Conservation (phyloP, 2,113 vertebrate species). For the Spermophilus dauricus region DNA sequence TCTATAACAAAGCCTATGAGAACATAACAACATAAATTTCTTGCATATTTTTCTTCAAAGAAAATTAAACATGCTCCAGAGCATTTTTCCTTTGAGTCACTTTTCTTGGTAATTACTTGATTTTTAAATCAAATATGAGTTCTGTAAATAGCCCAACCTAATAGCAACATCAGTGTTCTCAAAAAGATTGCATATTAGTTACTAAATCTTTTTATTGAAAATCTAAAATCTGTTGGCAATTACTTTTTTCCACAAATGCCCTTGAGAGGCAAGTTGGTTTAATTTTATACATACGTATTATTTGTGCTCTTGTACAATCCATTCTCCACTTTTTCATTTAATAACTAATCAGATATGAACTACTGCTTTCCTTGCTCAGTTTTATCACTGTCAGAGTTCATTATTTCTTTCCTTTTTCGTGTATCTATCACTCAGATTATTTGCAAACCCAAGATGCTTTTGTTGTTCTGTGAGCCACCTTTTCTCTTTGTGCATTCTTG, state of each 20-base stretch:
- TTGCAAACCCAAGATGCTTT: not conserved
- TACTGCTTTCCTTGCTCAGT: not conserved
- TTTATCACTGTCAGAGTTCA: not conserved
- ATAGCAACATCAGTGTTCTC: not conserved
- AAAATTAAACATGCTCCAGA: not conserved
- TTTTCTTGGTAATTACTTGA: slow-evolving; percentile 46
- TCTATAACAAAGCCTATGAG: not conserved
- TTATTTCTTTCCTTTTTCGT: not conserved
- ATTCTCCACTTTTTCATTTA: not conserved
- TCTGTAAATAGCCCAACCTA: slow-evolving; percentile 22
- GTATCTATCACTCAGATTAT: not conserved
- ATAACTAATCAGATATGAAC: not conserved
- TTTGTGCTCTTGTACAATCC: not conserved
- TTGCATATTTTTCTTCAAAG: slow-evolving; percentile 1
- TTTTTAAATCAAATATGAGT: slow-evolving; percentile 50
- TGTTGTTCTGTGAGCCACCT: not conserved
- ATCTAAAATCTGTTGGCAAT: slow-evolving; percentile 39
- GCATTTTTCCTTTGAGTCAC: slow-evolving; percentile 13
- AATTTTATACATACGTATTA: slow-evolving; percentile 38
- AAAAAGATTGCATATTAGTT: not conserved
- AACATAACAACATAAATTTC: slow-evolving; percentile 8
- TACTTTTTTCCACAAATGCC: slow-evolving; percentile 47
- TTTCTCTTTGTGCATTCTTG: slow-evolving; percentile 48
- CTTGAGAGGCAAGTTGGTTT: not conserved
- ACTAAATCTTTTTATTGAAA: slow-evolving; percentile 32